Base-by-base conservation (phyloP, 1,140 invertebrate species). In the Sminthurides bifidus region DNA sequence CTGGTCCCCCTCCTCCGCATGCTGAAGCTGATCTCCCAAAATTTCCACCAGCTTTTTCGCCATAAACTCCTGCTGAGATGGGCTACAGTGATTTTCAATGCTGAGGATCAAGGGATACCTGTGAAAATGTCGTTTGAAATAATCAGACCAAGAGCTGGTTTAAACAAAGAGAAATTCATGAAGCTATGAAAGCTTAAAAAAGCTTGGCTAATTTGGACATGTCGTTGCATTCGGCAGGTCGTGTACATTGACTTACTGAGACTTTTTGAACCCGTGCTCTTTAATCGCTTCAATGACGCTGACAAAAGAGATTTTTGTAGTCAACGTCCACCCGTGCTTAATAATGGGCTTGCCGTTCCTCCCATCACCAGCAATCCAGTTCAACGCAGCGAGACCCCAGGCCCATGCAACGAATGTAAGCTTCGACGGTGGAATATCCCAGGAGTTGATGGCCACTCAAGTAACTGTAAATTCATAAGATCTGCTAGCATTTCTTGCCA, bases 281-380 rank as follows among this genome's bases (percentile, higher is more conserved):
- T 88, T 90, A 40, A 98, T 97, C 0, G 87, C 89, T 66, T 85
- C 83, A 23, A 98, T 80, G 0, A 97, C 94, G 73, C 98, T 94
- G 65, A 88, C 76, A 68, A 98, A 92, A 71, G 87, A 87, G 33
- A 98, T 93, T 73, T 93, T 93, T 1, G 90, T 91, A 0, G 94
- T 98, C 15, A 98, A 76, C 4, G 94, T 97, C 68, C 95, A 91
- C 0, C 95, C 95, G 71, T 98, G 95, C 71, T 91, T 98, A 66
- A 98, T 95, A 65, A 89, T 83, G 1, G 89, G 89, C 67, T 82
- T 81, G 50, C 87, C 88, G 68, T 96, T 90, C 2, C 90, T 87
- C 0, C 92, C 93, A 74, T 97, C 92, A n/a, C 93, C 92, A 56
- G 21, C 30, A 51, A 37, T 60, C 92, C 38, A 96, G 74, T 73